phyloP scores from a whole-genome alignment of 2,113 vertebrate genomes.

The Ailurus styani region DNA sequence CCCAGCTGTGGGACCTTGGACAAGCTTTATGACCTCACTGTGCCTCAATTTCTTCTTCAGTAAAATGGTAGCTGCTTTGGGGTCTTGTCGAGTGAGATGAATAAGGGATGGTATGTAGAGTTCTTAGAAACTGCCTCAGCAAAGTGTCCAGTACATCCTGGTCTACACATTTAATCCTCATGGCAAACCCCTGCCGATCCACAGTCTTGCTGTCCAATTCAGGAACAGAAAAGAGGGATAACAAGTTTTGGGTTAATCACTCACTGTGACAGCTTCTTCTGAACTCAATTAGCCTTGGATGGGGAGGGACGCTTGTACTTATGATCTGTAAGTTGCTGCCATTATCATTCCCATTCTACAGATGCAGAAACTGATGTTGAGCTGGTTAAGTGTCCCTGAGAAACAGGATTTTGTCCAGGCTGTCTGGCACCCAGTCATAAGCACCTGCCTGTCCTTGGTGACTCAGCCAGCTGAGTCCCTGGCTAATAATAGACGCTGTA shows the following conservation, averaged over 20 bases:
- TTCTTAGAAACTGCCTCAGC: neutral
- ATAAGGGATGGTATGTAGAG: neutral
- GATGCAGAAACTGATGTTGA: neutral
- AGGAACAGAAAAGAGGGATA: neutral
- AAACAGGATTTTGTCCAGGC: neutral
- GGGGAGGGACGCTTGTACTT: neutral
- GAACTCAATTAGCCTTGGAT: neutral
- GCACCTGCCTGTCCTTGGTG: neutral
- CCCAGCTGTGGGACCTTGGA: neutral
- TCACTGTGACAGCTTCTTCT: neutral
- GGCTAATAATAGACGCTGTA: fast-evolving
- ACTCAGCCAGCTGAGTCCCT: neutral
- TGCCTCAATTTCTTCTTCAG: neutral
- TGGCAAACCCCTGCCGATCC: neutral
- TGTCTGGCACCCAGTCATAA: neutral
- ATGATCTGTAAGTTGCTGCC: neutral
- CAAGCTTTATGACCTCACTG: neutral
- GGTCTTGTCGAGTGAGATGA: neutral
- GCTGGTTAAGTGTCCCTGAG: neutral
- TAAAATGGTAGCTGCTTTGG: neutral
- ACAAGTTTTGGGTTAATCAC: neutral
- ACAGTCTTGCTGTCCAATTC: neutral
- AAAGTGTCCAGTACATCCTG: neutral
- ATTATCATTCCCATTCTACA: neutral
- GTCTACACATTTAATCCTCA: neutral